phyloP scores from a whole-genome alignment of 2,797 vertebrate species.

The Triplophysa yarkandensis region DNA sequence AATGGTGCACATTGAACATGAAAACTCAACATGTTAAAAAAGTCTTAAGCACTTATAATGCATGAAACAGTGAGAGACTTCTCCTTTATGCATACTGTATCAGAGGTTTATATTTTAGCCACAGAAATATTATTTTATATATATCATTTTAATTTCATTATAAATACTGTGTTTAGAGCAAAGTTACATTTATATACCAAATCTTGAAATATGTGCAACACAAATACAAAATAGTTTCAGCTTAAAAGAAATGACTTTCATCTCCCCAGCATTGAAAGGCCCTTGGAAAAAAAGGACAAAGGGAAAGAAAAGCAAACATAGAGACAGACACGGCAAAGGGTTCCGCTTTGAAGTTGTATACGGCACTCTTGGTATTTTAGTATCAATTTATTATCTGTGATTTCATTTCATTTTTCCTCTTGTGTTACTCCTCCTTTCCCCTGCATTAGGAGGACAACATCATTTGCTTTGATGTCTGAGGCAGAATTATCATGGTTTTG shows the following conservation, averaged over 20 bases:
- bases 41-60: too few species aligned
- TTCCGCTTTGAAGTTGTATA: conserved; percentile 67
- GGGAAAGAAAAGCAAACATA: background rate
- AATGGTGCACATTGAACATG: too few species aligned
- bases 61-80: too few species aligned
- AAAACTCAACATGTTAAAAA: too few species aligned
- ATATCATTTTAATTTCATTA: too few species aligned
- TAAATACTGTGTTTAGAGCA: too few species aligned
- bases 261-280: conserved; percentile 37
- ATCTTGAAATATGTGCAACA: background rate
- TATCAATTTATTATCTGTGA: conserved; percentile 71
- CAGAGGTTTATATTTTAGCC: too few species aligned
- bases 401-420: conserved; percentile 56
- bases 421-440: conserved; percentile 47
- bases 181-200: background rate
- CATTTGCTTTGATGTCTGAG: conserved; percentile 71
- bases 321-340: conserved; percentile 32
- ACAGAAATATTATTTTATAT: too few species aligned
- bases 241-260: conserved; percentile 32
- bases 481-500: conserved; percentile 67
- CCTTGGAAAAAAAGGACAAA: conserved; percentile 9
- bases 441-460: conserved; percentile 62
- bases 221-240: background rate
- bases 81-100: too few species aligned
- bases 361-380: conserved; percentile 58